Evolutionary conservation across 2,888 invertebrate species (phyloP).

Genomic region (Parascotia fuliginaria): DNA sequence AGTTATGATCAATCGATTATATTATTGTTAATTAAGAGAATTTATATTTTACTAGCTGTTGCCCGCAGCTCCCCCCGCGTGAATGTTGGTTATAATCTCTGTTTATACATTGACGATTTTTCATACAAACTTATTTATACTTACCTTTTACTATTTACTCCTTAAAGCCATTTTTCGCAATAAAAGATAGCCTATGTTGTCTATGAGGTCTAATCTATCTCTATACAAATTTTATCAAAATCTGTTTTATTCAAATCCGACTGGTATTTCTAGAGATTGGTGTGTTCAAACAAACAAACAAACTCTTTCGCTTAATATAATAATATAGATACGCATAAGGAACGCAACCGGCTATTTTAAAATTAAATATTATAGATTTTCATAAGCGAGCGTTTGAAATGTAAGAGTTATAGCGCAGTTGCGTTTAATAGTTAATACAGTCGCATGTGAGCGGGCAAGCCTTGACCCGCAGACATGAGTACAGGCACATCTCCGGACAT

Average conservation of each 20-base stretch:
- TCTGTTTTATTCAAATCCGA: no score
- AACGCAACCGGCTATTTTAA: slow-evolving; percentile 9
- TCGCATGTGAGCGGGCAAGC: slow-evolving; percentile 63
- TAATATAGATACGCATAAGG: not conserved
- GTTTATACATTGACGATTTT: no score
- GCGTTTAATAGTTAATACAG: slow-evolving; percentile 52
- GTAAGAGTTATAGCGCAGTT: slow-evolving; percentile 47
- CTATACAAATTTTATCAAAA: no score
- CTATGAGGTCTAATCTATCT: no score
- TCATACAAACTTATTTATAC: no score
- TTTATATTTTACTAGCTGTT: slow-evolving; percentile 7
- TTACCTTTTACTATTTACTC: no score
- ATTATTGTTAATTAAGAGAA: slow-evolving; percentile 2
- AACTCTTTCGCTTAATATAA: no score
- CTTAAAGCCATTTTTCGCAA: no score
- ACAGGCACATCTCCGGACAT: slow-evolving; percentile 61
- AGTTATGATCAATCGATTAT: slow-evolving; percentile 10
- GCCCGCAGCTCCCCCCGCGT: slow-evolving; percentile 4
- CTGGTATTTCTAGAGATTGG: no score
- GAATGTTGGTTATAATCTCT: no score
- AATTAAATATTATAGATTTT: slow-evolving; percentile 30
- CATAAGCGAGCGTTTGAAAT: slow-evolving; percentile 34
- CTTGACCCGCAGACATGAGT: slow-evolving; percentile 71
- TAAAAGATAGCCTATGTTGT: no score
- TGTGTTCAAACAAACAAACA: no score